These are phyloP conservation scores for Aphis craccivora DNA, from an alignment of 1,140 invertebrate species.

Conservation along the genomic window DNA sequence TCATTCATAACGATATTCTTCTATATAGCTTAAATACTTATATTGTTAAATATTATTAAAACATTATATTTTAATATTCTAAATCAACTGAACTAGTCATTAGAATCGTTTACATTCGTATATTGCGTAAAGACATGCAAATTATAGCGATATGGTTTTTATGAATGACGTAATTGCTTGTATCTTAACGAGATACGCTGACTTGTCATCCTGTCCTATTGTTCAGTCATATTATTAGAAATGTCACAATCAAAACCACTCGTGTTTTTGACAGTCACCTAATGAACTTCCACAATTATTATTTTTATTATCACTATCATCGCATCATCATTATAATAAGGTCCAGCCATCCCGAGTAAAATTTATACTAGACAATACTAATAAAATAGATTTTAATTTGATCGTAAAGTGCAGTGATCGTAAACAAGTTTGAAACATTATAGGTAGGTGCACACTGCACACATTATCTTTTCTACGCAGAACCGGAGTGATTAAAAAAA, in stretches of 20 bases:
- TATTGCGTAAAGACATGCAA: too few relatives aligned
- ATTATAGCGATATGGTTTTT: not conserved
- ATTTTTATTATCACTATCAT: not conserved
- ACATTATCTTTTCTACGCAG: too few relatives aligned
- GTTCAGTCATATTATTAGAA: not conserved
- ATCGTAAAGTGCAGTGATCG: too few relatives aligned
- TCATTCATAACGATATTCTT: not conserved
- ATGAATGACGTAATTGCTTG: not conserved
- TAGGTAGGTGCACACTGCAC: too few relatives aligned
- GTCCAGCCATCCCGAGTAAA: not conserved
- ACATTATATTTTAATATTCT: too few relatives aligned
- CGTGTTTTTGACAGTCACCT: not conserved
- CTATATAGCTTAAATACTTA: not conserved
- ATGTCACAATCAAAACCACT: not conserved
- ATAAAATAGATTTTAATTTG: too few relatives aligned
- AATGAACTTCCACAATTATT: not conserved
- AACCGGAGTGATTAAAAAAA: not conserved
- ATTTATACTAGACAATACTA: not conserved
- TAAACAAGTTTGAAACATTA: not conserved
- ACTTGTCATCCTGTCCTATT: not conserved
- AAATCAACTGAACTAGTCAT: not conserved
- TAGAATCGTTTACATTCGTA: too few relatives aligned
- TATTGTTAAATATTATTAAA: not conserved
- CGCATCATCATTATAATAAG: not conserved
- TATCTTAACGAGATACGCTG: not conserved